A percentile compares a stretch with the other conserved stretches of the same genome.
These are phyloP conservation scores for Clytia hemisphaerica DNA, from an alignment of 30 jellyfish, hydroid and myxozoan species.

Conservation along the genomic window DNA sequence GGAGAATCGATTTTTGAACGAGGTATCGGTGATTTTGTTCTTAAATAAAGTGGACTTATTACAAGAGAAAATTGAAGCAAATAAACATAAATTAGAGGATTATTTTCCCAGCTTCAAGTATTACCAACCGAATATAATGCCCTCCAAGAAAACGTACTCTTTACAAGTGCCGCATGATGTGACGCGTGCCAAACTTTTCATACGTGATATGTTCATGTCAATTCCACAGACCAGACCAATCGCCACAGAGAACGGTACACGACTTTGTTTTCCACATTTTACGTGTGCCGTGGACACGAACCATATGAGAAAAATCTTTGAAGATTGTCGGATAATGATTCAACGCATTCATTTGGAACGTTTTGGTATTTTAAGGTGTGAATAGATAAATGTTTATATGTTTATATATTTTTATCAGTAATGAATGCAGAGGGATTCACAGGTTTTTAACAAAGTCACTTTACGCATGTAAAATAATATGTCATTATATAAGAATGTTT, in stretches of 20 bases:
- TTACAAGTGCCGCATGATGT: constrained; percentile 59
- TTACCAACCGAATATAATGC: constrained; percentile 48
- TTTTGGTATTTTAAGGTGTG: constrained; percentile 54
- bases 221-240: constrained; percentile 37
- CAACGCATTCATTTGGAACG: constrained; percentile 83
- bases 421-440: too few species aligned
- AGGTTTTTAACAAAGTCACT: too few species aligned
- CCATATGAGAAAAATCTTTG: constrained; percentile 79
- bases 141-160: neutral
- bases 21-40: constrained; percentile 71
- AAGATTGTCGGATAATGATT: constrained; percentile 75
- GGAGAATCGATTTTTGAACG: constrained; percentile 78
- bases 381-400: too few species aligned
- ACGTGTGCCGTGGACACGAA: constrained; percentile 97
- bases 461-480: too few species aligned
- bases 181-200: constrained; percentile 70
- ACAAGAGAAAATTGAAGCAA: constrained; percentile 60
- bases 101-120: constrained; percentile 55
- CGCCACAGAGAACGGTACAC: constrained; percentile 34
- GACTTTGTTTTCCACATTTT: constrained; percentile 77
- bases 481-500: too few species aligned
- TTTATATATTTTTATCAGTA: too few species aligned
- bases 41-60: constrained; percentile 74
- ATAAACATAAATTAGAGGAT: constrained; percentile 69
- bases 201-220: constrained; percentile 63